Percentiles rank a stretch among this genome's conserved stretches.
Conservation (phyloP, 2,888 invertebrate genomes). For the Anthoptus insignis region DNA sequence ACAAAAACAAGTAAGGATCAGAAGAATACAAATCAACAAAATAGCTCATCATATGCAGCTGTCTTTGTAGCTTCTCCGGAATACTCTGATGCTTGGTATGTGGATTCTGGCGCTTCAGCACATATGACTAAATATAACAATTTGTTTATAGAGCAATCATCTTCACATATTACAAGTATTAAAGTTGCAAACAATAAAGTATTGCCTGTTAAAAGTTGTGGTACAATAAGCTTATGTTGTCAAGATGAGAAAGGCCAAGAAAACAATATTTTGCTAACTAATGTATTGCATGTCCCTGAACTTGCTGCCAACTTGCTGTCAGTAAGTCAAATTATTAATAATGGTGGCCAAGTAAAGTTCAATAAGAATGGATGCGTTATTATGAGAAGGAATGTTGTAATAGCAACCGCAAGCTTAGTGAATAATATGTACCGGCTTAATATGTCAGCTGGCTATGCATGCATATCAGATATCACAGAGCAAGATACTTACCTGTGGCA, state of each 20-base stretch:
- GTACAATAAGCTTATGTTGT: conserved; percentile 16
- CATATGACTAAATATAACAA: conserved; percentile 30
- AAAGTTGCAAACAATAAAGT: conserved; percentile 37
- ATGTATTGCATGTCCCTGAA: conserved; percentile 45
- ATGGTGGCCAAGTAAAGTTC: conserved; percentile 34
- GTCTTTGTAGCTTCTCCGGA: conserved; percentile 12
- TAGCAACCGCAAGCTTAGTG: conserved; percentile 33
- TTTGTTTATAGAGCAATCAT: conserved; percentile 38
- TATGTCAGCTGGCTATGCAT: conserved; percentile 7
- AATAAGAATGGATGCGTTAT: conserved; percentile 32
- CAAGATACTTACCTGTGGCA: conserved; percentile 36
- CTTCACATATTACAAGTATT: conserved; percentile 36
- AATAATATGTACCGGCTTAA: conserved; percentile 43
- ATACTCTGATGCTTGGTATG: conserved; percentile 13
- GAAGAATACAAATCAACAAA: not conserved
- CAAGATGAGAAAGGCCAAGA: conserved; percentile 18
- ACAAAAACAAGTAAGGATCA: not conserved
- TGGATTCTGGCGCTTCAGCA: conserved; percentile 39
- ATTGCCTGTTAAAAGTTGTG: conserved; percentile 30
- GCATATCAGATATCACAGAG: conserved; percentile 17
- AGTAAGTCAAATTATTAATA: conserved; percentile 41
- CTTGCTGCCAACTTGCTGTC: conserved; percentile 40
- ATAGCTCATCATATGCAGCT: not conserved
- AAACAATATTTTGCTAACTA: conserved; percentile 19
- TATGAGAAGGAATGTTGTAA: conserved; percentile 18